These are phyloP conservation scores for Pectinophora gossypiella DNA, from an alignment of 1,140 invertebrate species.

Conservation along the genomic window DNA sequence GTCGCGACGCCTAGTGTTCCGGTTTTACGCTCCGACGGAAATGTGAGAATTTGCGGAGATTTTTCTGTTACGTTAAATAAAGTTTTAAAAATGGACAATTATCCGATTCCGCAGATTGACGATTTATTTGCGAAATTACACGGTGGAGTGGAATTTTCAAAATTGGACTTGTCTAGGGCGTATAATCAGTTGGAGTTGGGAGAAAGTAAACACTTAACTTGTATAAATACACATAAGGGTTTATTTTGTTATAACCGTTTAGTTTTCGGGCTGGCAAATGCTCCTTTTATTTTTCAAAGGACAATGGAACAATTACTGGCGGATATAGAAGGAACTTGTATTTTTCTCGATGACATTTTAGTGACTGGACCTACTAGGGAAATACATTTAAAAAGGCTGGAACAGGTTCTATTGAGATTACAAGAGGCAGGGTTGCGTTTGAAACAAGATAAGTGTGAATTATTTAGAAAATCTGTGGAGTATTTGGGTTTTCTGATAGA, in stretches of 20 bases:
- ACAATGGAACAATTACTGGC: constrained; percentile 30
- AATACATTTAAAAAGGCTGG: constrained; percentile 29
- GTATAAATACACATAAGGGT: constrained; percentile 30
- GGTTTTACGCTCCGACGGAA: constrained; percentile 45
- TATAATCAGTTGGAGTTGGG: constrained; percentile 24
- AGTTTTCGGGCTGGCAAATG: constrained; percentile 22
- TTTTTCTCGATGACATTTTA: constrained; percentile 41
- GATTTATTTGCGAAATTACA: constrained; percentile 22
- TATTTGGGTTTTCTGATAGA: constrained; percentile 42
- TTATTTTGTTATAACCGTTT: constrained; percentile 27
- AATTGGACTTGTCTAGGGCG: constrained; percentile 27
- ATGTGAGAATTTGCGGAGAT: constrained; percentile 32
- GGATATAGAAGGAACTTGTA: constrained; percentile 13
- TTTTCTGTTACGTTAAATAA: constrained; percentile 34
- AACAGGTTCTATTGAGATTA: constrained; percentile 26
- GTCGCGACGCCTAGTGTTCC: constrained; percentile 46
- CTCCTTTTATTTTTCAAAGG: constrained; percentile 26
- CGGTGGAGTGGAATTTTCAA: constrained; percentile 26
- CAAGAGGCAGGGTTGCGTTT: constrained; percentile 26
- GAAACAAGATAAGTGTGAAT: constrained; percentile 40
- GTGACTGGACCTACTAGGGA: constrained; percentile 21
- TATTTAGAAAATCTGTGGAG: constrained; percentile 30
- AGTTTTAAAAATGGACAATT: constrained; percentile 16
- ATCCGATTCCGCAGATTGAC: constrained; percentile 17
- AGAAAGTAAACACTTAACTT: constrained; percentile 18